Evolutionary conservation across 2,113 vertebrate species (phyloP).

Genomic region (Corythornis cristatus): DNA sequence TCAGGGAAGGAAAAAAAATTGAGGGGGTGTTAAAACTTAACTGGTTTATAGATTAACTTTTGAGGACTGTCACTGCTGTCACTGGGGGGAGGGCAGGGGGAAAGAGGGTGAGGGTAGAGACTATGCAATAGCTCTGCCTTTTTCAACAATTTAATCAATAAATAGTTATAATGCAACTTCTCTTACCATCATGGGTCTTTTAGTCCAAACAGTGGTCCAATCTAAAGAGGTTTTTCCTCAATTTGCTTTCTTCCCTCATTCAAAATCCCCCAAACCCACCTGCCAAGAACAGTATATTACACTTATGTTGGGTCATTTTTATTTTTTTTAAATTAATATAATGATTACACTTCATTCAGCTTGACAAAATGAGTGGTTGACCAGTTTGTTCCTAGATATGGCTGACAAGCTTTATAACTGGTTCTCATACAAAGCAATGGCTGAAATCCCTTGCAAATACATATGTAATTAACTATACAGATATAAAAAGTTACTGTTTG

Average conservation of each 20-base stretch:
- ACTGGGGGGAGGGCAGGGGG: not conserved
- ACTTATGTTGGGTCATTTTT: fast-evolving
- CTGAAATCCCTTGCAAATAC: fast-evolving
- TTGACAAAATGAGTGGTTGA: not conserved
- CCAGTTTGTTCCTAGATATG: not conserved
- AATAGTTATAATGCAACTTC: not conserved
- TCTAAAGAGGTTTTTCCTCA: not conserved
- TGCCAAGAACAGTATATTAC: not conserved
- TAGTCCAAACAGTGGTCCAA: not conserved
- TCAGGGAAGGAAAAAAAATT: not conserved
- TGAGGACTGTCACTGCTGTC: not conserved
- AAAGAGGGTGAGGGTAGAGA: too few relatives aligned
- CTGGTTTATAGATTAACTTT: not conserved
- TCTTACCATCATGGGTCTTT: not conserved
- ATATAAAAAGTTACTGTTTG: not conserved
- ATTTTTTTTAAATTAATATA: not conserved
- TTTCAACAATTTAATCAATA: not conserved
- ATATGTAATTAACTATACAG: not conserved
- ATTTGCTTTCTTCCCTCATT: not conserved
- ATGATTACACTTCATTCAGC: not conserved
- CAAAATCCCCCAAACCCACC: not conserved
- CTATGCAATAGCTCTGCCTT: not conserved
- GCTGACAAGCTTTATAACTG: not conserved
- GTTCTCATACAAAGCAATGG: not conserved
- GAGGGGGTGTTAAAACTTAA: not conserved